phyloP scores from a whole-genome alignment of 2,113 vertebrate species.

The Pyrgilauda ruficollis region DNA sequence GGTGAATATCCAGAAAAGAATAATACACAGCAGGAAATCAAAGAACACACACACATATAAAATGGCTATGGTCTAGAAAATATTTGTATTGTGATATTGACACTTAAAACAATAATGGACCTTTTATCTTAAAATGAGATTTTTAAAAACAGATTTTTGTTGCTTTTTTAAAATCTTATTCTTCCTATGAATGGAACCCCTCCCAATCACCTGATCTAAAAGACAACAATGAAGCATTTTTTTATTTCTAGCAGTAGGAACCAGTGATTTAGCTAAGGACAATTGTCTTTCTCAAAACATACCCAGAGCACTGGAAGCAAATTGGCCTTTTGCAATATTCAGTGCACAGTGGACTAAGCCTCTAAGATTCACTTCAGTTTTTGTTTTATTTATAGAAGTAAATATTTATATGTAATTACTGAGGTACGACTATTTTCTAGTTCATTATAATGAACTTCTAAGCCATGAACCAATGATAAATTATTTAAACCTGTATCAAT shows the following conservation, averaged over 20 bases:
- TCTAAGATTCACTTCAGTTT: neutral
- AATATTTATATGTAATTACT: neutral
- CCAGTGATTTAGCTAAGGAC: neutral
- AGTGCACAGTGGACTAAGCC: neutral
- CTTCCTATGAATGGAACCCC: neutral
- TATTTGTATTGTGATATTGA: neutral
- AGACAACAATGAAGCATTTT: neutral
- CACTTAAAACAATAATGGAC: neutral
- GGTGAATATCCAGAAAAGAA: neutral
- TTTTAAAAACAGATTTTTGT: neutral
- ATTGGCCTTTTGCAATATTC: neutral
- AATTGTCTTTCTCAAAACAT: neutral
- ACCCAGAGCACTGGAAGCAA: neutral
- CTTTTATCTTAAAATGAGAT: neutral
- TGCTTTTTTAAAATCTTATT: neutral
- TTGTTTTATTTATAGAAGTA: neutral
- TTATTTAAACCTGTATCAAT: neutral
- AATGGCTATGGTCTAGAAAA: neutral
- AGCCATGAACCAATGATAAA: neutral
- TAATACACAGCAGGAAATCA: neutral
- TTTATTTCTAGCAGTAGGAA: neutral
- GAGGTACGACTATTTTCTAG: neutral
- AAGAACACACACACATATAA: neutral
- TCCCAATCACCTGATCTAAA: neutral
- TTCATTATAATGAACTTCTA: neutral